Conservation (phyloP, 2,888 invertebrate genomes). For the Gasteruption jaculator region DNA sequence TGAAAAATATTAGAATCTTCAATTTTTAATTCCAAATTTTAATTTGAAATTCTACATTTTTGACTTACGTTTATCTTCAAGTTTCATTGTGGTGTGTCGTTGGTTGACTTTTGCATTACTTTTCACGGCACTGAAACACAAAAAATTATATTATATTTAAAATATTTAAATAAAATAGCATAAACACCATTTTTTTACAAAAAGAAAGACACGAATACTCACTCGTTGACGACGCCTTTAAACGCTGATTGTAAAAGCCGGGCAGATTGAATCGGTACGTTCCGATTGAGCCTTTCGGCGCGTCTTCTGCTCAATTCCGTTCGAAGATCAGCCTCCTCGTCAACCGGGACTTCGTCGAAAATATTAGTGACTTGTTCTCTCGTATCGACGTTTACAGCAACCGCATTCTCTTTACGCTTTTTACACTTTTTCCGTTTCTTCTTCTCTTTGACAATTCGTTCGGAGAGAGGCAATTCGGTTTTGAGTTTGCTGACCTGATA, state of each 20-base stretch:
- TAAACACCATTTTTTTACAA: not conserved
- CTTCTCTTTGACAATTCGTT: conserved; percentile 42
- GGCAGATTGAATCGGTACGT: conserved; percentile 49
- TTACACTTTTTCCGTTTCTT: conserved; percentile 45
- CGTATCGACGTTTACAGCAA: conserved; percentile 21
- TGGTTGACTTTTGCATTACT: conserved; percentile 41
- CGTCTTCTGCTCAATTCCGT: conserved; percentile 56
- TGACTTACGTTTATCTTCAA: conserved; percentile 42
- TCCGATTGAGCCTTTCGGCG: conserved; percentile 53
- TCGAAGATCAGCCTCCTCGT: conserved; percentile 52
- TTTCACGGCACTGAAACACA: conserved; percentile 40
- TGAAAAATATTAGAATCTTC: not conserved
- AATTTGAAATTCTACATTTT: not conserved
- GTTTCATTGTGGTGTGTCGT: conserved; percentile 37
- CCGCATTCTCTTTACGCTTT: conserved; percentile 32
- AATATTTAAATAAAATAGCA: conserved; percentile 6
- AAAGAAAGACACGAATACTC: conserved; percentile 32
- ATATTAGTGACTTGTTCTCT: conserved; percentile 27
- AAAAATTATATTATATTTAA: conserved; percentile 5
- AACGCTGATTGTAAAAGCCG: conserved; percentile 55
- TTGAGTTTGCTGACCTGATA: conserved; percentile 52
- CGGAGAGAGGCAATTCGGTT: conserved; percentile 37
- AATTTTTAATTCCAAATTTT: not conserved
- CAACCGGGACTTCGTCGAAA: conserved; percentile 36
- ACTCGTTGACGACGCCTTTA: conserved; percentile 55